These are phyloP conservation scores for Tympanoctomys barrerae DNA, from an alignment of 2,797 vertebrate genomes.

Conservation along the genomic window DNA sequence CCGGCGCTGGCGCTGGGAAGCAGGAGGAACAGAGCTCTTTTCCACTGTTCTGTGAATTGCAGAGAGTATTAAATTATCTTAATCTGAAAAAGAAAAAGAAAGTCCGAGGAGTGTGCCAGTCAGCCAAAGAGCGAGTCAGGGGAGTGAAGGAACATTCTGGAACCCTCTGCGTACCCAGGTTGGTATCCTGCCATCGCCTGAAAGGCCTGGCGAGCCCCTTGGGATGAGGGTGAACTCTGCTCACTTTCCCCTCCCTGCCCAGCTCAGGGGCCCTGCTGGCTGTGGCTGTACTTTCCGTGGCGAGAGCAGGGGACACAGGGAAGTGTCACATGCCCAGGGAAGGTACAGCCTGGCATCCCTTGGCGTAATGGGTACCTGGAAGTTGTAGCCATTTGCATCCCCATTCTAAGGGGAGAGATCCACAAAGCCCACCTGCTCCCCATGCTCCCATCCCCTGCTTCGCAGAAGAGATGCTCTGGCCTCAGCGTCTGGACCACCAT, in stretches of 20 bases:
- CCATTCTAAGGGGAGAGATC: not conserved
- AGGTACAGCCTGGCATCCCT: not conserved
- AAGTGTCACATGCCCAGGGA: fast-evolving
- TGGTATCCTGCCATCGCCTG: not conserved
- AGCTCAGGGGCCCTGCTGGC: too few relatives aligned
- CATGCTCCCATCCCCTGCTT: not conserved
- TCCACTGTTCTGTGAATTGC: not conserved
- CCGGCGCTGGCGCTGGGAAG: not conserved
- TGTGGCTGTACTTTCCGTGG: not conserved
- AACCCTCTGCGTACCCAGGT: not conserved
- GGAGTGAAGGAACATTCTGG: not conserved
- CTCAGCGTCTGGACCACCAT: not conserved
- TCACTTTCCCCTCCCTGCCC: not conserved
- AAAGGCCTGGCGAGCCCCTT: not conserved
- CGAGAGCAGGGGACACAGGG: not conserved
- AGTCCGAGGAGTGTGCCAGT: not conserved
- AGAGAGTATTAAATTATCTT: slow-evolving; percentile 6
- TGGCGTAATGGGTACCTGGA: not conserved
- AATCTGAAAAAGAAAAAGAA: not conserved
- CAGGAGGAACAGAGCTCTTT: not conserved
- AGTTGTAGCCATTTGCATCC: not conserved
- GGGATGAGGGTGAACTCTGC: not conserved
- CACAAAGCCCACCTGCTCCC: too few relatives aligned
- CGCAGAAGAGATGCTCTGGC: not conserved
- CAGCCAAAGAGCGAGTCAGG: not conserved